These are phyloP conservation scores for Malurus leucopterus DNA, from an alignment of 2,797 vertebrate genomes.

Conservation along the genomic window DNA sequence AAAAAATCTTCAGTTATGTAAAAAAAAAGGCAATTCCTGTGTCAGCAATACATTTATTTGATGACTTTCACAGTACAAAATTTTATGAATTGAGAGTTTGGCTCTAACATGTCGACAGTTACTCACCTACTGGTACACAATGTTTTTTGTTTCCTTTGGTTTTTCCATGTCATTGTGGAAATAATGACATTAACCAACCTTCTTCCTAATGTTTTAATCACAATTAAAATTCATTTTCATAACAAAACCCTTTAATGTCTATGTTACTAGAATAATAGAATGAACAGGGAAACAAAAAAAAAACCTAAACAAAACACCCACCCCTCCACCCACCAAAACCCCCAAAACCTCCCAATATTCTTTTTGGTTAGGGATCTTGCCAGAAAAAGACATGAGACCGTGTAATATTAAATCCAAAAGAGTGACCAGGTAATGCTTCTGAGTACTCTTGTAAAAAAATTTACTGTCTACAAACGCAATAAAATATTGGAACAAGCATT, in stretches of 20 bases:
- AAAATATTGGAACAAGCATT: background rate
- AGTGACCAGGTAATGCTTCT: background rate
- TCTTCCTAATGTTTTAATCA: background rate
- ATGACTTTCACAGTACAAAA: background rate
- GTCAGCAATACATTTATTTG: background rate
- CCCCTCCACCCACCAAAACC: background rate
- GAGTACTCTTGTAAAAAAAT: background rate
- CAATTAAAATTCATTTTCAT: background rate
- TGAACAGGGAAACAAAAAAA: fast-evolving
- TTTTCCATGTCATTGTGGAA: background rate
- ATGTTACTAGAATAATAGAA: background rate
- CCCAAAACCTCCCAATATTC: background rate
- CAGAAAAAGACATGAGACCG: background rate
- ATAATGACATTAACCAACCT: background rate
- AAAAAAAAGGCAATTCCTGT: background rate
- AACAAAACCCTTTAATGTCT: fast-evolving
- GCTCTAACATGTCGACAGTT: background rate
- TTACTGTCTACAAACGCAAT: background rate
- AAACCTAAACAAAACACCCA: background rate
- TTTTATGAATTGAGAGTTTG: background rate
- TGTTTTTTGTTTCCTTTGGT: background rate
- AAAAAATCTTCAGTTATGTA: background rate
- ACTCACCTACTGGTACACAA: background rate
- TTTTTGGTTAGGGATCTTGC: background rate
- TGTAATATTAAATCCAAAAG: background rate